These are phyloP conservation scores for Cyprinus carpio DNA, from an alignment of 2,113 vertebrate genomes.

Conservation along the genomic window DNA sequence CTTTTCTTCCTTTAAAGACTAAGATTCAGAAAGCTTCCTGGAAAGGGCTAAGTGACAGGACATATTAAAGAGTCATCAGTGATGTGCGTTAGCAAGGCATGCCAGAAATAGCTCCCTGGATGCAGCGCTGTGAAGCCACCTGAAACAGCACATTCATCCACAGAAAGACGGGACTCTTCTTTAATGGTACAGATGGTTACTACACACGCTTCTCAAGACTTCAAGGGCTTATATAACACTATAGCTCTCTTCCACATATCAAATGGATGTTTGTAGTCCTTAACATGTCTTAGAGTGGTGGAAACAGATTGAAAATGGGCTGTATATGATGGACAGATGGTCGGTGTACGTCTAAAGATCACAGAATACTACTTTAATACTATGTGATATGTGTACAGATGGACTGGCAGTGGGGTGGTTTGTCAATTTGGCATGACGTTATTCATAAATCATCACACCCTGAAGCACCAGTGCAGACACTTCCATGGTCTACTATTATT, in stretches of 20 bases:
- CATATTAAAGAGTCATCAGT: conserved; percentile 27
- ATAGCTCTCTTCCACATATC: not conserved
- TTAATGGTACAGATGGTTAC: conserved; percentile 18
- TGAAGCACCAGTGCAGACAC: conserved; percentile 32
- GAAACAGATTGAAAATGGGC: not conserved
- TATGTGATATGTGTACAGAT: conserved; percentile 46
- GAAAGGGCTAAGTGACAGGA: conserved; percentile 43
- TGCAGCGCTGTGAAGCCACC: not conserved
- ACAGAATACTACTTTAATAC: conserved; percentile 21
- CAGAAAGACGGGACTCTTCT: not conserved
- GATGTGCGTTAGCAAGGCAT: conserved; percentile 7
- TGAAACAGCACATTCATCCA: conserved; percentile 30
- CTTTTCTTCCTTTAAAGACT: not conserved
- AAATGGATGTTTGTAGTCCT: not conserved
- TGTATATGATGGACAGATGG: conserved; percentile 31
- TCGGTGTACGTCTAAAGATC: conserved; percentile 38
- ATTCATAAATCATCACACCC: conserved; percentile 39
- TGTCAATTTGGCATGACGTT: conserved; percentile 42
- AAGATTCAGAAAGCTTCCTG: conserved; percentile 33
- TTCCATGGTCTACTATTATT: not conserved
- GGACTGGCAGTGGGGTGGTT: conserved; percentile 42
- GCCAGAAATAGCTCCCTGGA: conserved; percentile 38
- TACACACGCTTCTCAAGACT: not conserved
- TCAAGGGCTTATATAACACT: not conserved
- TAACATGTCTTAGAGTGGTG: not conserved